Evolutionary conservation across 2,888 invertebrate species (phyloP).

Genomic region (Mycalesis mineus): DNA sequence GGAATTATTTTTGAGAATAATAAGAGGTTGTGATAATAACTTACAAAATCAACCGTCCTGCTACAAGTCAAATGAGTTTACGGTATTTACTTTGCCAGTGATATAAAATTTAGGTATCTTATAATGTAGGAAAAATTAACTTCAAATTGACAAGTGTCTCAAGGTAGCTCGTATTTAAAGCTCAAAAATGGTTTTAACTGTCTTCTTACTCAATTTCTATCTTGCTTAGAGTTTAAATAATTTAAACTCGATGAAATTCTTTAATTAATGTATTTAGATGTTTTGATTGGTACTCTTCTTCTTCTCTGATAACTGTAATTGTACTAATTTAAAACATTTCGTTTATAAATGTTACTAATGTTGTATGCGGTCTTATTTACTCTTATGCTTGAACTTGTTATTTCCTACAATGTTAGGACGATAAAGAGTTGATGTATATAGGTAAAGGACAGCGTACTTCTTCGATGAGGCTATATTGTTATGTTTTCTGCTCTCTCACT

Average conservation of each 20-base stretch:
- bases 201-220: neutral
- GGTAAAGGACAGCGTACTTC: neutral
- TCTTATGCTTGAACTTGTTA: neutral
- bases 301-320: neutral
- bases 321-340: conserved; percentile 6
- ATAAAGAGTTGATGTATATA: neutral
- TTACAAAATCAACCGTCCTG: no score
- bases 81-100: neutral
- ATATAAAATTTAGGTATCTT: neutral
- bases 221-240: neutral
- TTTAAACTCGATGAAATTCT: neutral
- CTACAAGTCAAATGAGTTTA: neutral
- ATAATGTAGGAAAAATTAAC: neutral
- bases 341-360: neutral
- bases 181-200: conserved; percentile 2
- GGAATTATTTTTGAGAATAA: neutral
- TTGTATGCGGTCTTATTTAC: neutral
- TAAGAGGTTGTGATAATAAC: no score
- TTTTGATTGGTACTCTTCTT: neutral
- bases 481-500: neutral
- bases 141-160: neutral
- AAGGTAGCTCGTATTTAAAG: neutral
- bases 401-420: neutral
- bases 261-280: neutral
- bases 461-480: conserved; percentile 3